phyloP scores from a whole-genome alignment of 2,888 invertebrate species.

The Leptopilina drosophilae region DNA sequence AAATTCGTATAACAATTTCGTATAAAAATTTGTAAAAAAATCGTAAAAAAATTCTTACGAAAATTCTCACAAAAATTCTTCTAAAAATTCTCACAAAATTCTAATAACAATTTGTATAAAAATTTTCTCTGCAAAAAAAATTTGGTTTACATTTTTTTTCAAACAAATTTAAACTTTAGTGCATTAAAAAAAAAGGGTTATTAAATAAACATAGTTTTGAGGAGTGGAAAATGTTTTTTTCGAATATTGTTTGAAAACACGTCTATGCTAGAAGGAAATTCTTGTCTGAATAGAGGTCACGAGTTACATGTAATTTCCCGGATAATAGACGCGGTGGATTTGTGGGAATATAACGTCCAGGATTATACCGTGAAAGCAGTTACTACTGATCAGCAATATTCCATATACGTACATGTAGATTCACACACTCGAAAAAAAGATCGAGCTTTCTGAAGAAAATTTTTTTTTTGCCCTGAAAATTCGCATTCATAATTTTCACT shows the following conservation, averaged over 20 bases:
- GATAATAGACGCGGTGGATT: slow-evolving; percentile 4
- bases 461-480: background rate
- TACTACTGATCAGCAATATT: slow-evolving; percentile 28
- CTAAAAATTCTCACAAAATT: too few relatives aligned
- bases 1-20: too few relatives aligned
- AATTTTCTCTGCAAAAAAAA: too few relatives aligned
- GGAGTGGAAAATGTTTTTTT: background rate
- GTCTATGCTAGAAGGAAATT: background rate
- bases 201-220: background rate
- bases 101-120: too few relatives aligned
- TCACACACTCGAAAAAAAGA: background rate
- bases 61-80: too few relatives aligned
- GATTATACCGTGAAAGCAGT: slow-evolving; percentile 7
- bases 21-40: too few relatives aligned
- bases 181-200: too few relatives aligned
- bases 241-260: background rate
- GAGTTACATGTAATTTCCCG: slow-evolving; percentile 6
- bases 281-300: slow-evolving; percentile 9
- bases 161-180: too few relatives aligned
- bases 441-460: background rate
- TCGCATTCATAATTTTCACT: background rate
- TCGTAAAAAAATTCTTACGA: too few relatives aligned
- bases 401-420: background rate
- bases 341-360: slow-evolving; percentile 2
- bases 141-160: too few relatives aligned